These are phyloP conservation scores for Pharmacophagus antenor DNA, from an alignment of 2,888 invertebrate species.

Conservation along the genomic window DNA sequence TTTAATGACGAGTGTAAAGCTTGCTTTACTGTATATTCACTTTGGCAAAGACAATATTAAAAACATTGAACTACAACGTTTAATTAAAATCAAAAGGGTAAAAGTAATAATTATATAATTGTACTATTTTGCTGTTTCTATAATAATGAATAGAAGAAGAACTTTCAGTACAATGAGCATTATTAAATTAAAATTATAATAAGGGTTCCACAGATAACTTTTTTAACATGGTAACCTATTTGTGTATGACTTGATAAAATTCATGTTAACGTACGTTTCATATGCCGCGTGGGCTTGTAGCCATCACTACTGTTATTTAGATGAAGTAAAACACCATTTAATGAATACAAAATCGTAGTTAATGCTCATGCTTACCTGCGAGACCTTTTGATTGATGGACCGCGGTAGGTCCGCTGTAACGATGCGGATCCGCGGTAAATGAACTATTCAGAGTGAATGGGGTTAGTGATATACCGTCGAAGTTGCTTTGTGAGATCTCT, in stretches of 20 bases:
- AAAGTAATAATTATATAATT: neutral
- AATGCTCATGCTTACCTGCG: neutral
- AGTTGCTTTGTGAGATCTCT: neutral
- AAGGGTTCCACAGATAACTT: too few relatives aligned
- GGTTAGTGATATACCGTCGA: slow-evolving; percentile 5
- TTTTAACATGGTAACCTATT: too few relatives aligned
- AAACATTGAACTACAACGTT: too few relatives aligned
- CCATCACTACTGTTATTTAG: neutral
- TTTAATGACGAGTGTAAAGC: too few relatives aligned
- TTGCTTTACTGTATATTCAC: too few relatives aligned
- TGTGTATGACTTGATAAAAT: too few relatives aligned
- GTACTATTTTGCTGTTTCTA: neutral
- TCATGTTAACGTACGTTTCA: too few relatives aligned
- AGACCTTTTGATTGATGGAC: slow-evolving; percentile 1
- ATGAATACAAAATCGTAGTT: slow-evolving; percentile 9
- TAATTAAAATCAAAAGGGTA: neutral
- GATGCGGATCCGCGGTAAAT: slow-evolving; percentile 13
- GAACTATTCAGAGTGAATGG: slow-evolving; percentile 14
- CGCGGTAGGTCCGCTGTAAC: neutral
- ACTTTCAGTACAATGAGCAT: too few relatives aligned
- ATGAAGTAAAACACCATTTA: neutral
- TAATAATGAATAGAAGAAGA: neutral
- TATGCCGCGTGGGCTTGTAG: neutral
- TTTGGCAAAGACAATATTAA: too few relatives aligned
- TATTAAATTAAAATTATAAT: too few relatives aligned